These are phyloP conservation scores for Crypturellus tataupa DNA, from an alignment of 2,797 vertebrate species.

Conservation along the genomic window DNA sequence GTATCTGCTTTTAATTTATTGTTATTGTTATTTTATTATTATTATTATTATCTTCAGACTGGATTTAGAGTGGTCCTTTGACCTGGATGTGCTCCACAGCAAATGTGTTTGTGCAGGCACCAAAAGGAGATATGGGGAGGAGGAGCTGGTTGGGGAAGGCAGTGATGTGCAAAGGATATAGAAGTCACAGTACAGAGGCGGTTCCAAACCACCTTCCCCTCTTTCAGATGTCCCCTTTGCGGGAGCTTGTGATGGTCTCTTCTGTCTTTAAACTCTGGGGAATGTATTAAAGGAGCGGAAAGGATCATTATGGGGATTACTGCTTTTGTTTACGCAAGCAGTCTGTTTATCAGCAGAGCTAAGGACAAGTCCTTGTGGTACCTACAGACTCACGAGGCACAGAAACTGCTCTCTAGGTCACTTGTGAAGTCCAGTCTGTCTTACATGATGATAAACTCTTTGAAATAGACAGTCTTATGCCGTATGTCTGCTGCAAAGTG, in stretches of 20 bases:
- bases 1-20: neutral
- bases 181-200: neutral
- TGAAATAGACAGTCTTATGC: neutral
- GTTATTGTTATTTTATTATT: neutral
- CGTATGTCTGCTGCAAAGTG: neutral
- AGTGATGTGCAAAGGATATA: neutral
- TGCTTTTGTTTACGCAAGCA: neutral
- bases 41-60: neutral
- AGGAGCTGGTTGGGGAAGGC: neutral
- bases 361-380: neutral
- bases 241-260: neutral
- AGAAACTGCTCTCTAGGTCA: neutral
- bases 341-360: neutral
- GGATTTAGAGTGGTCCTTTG: neutral
- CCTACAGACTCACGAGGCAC: neutral
- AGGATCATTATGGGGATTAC: neutral
- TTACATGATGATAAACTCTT: neutral
- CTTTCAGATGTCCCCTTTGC: neutral
- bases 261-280: neutral
- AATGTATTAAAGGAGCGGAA: neutral
- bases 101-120: neutral
- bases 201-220: neutral
- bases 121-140: neutral
- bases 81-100: neutral
- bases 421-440: conserved; percentile 9